Evolutionary conservation across 2,113 vertebrate genomes (phyloP).

Genomic region (Dasyprocta punctata): DNA sequence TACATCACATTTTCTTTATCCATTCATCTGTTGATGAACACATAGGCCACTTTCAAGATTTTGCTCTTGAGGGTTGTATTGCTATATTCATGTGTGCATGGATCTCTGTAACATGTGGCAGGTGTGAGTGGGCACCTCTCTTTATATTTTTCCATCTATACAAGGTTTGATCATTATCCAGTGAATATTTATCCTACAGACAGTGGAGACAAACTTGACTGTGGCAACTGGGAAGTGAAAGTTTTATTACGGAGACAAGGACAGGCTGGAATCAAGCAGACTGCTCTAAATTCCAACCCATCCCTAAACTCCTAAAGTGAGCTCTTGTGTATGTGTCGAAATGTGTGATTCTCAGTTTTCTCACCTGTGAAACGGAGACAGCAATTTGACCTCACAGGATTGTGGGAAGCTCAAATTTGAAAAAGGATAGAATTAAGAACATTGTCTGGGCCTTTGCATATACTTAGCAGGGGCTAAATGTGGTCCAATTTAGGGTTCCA

Average conservation of each 20-base stretch:
- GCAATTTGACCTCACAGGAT: neutral
- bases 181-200: neutral
- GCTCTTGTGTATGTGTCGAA: neutral
- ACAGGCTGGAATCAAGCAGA: neutral
- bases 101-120: neutral
- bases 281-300: neutral
- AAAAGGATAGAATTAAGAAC: neutral
- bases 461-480: neutral
- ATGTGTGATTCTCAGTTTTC: neutral
- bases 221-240: neutral
- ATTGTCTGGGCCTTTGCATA: neutral
- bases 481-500: neutral
- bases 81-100: neutral
- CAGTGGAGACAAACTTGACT: accelerated
- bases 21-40: neutral
- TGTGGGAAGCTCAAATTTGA: neutral
- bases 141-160: neutral
- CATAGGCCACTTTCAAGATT: neutral
- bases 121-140: no score
- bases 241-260: neutral
- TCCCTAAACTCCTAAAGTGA: neutral
- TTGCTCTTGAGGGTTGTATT: neutral
- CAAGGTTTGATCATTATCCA: neutral
- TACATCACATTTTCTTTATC: neutral
- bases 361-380: neutral